Conservation (phyloP, 2,888 invertebrate species). For the Pollenia amentaria region DNA sequence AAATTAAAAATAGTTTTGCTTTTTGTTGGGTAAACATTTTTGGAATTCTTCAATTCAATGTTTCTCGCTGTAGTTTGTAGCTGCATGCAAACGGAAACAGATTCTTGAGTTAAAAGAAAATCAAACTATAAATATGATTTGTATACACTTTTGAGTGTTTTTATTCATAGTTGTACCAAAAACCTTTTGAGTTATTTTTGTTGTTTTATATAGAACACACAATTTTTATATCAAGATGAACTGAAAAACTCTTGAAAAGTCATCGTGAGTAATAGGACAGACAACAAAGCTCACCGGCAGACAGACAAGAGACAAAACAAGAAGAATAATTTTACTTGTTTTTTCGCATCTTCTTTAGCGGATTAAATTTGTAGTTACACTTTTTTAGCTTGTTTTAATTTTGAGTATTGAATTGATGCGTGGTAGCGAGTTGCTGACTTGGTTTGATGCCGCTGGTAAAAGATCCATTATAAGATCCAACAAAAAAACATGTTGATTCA, state of each 20-base stretch:
- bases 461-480: conserved; percentile 46
- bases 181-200: conserved; percentile 15
- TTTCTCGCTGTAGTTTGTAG: background rate
- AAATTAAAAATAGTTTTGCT: background rate
- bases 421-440: conserved; percentile 11
- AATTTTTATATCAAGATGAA: conserved; percentile 6
- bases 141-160: background rate
- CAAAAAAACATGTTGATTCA: conserved; percentile 62
- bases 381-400: conserved; percentile 32
- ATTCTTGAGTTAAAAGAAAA: conserved; percentile 31
- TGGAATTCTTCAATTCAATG: conserved; percentile 1
- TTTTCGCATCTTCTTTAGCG: conserved; percentile 43
- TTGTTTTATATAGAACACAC: background rate
- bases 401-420: conserved; percentile 27
- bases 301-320: conserved; percentile 9
- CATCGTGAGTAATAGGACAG: background rate
- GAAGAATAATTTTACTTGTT: background rate
- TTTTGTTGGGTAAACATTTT: background rate
- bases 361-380: conserved; percentile 59
- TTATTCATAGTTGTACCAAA: background rate
- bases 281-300: conserved; percentile 56
- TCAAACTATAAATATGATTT: conserved; percentile 21
- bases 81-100: conserved; percentile 35
- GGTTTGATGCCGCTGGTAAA: conserved; percentile 8
- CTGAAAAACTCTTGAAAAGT: conserved; percentile 34